These are phyloP conservation scores for Dissostichus mawsoni DNA, from an alignment of 2,113 vertebrate species.

Conservation along the genomic window DNA sequence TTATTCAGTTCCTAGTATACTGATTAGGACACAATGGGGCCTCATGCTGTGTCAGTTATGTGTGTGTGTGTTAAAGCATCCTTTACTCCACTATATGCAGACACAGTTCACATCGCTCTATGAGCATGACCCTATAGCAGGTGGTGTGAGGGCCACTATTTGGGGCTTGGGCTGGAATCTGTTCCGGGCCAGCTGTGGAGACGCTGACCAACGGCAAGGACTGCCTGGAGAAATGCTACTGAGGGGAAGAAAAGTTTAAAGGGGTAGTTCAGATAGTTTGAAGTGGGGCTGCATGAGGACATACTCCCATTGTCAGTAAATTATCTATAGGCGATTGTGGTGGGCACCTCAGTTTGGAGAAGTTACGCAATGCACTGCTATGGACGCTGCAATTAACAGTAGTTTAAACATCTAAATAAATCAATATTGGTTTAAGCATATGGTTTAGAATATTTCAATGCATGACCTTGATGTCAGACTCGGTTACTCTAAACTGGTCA, in stretches of 20 bases:
- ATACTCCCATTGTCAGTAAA: no score
- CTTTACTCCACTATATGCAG: slow-evolving; percentile 16
- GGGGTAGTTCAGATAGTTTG: no score
- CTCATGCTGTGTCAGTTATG: slow-evolving; percentile 66
- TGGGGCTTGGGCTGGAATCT: slow-evolving; percentile 41
- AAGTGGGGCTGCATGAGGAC: no score
- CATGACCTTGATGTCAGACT: no score
- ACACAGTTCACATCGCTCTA: slow-evolving; percentile 11
- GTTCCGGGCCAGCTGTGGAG: slow-evolving; percentile 66
- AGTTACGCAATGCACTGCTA: no score
- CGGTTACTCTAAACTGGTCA: no score
- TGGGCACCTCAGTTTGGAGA: no score
- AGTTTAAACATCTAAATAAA: no score
- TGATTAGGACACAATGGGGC: slow-evolving; percentile 71
- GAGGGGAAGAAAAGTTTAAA: not conserved
- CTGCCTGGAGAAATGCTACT: not conserved
- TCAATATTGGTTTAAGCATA: no score
- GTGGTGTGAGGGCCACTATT: slow-evolving; percentile 61
- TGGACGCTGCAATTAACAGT: no score
- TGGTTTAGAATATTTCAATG: no score
- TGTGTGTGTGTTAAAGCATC: slow-evolving; percentile 67
- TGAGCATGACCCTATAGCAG: slow-evolving; percentile 61
- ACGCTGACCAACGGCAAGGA: slow-evolving; percentile 52
- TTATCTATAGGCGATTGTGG: no score
- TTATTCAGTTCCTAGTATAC: slow-evolving; percentile 58